phyloP scores from a whole-genome alignment of 2,113 vertebrate genomes.

The Rhinichthys klamathensis region DNA sequence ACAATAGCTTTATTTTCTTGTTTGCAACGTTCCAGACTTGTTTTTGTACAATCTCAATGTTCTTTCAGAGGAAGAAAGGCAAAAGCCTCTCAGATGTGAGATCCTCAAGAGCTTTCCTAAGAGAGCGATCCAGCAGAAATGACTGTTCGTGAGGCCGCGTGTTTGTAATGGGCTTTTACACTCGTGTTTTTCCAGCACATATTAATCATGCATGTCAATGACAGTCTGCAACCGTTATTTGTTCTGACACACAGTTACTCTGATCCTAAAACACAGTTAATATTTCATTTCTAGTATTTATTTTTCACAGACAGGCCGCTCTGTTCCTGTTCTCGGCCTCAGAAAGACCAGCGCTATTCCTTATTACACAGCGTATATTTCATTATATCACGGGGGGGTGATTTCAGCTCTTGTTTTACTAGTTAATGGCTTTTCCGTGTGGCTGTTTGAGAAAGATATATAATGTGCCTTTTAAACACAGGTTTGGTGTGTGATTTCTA shows the following conservation, averaged over 20 bases:
- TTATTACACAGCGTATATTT: neutral
- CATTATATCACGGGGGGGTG: neutral
- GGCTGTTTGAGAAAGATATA: slow-evolving; percentile 3
- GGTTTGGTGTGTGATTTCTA: slow-evolving; percentile 5
- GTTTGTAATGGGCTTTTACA: neutral
- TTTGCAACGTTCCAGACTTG: neutral
- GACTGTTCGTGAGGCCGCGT: neutral
- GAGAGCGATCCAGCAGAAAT: neutral
- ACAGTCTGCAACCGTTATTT: neutral
- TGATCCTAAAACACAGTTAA: slow-evolving; percentile 14
- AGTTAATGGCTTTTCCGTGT: neutral
- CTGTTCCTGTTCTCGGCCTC: neutral
- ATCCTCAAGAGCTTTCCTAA: neutral
- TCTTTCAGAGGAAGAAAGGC: neutral
- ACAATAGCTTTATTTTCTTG: neutral
- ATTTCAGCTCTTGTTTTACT: slow-evolving; percentile 22
- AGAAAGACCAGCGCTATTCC: neutral
- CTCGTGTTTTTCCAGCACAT: slow-evolving; percentile 15
- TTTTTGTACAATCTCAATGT: neutral
- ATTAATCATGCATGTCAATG: slow-evolving; percentile 13
- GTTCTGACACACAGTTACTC: slow-evolving; percentile 1
- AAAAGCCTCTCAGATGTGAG: neutral
- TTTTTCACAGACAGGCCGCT: neutral
- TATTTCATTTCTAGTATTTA: slow-evolving; percentile 3
- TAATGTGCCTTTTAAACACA: slow-evolving; percentile 23